Base-by-base conservation (phyloP, 2,797 vertebrate genomes). In the Spinus pinus region DNA sequence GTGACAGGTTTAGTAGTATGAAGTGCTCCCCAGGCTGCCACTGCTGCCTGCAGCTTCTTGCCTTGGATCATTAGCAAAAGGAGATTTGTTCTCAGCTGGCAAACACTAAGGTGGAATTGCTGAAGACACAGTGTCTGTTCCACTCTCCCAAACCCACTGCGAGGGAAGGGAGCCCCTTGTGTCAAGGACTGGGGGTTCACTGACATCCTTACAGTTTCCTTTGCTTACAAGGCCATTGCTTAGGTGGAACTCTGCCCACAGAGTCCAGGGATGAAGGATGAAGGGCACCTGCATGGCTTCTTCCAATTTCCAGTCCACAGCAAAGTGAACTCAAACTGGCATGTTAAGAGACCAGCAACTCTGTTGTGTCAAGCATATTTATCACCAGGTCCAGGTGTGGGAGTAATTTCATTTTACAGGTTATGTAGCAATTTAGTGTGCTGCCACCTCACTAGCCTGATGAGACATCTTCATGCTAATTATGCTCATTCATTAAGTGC, bases 381-480 rank as follows among this genome's bases (percentile, higher is more conserved):
- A 86, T 85, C 81, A 89, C 51, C 75, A 75, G 35, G 47, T 89
- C 81, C 81, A 95, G 91, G 82, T 92, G 58, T 83, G 54, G 57
- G 57, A 96, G 71, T 57, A 41, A 81, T 94, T 95, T 81, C 41
- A 58, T 80, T 96, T 88, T 67, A 86, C 3, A 1, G 86, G 84
- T 94, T 92, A 70, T 42, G 42, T 85, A 90, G 80, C 94, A 93
- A 51, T 96, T 96, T 78, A 83, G 86, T 61, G 44, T 44, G 61
- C 93, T 95, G 93, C 96, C 84, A 88, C 73, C 81, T 77, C 73
- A 89, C 94, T 85, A 88, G 77, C 83, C 82, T 91, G 83, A 95
- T 96, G 96, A 97, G 92, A 96, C 72, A 93, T 93, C 95, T 95
- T 97, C 93, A 90, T 71, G 72, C 72, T 98, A 97, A 98, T 98